phyloP scores from a whole-genome alignment of 2,113 vertebrate genomes.

The Zapornia atra region DNA sequence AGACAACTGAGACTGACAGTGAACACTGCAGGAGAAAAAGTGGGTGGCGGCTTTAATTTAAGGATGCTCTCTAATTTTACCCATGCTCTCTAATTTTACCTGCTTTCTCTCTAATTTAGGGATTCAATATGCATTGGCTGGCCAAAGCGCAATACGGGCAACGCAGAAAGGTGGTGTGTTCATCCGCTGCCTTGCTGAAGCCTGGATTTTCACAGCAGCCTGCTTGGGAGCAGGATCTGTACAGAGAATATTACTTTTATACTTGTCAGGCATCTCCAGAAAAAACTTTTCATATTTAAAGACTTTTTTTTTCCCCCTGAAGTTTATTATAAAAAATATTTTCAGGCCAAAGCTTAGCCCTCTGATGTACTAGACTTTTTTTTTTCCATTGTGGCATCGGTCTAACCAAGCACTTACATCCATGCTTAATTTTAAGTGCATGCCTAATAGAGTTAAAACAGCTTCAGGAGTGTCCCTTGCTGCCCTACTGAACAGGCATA shows the following conservation, averaged over 20 bases:
- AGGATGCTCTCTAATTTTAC: neutral
- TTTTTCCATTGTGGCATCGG: neutral
- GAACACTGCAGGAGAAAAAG: neutral
- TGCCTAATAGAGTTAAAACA: slow-evolving; percentile 10
- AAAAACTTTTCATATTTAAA: neutral
- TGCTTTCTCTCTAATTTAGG: neutral
- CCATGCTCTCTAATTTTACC: neutral
- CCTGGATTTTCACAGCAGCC: neutral
- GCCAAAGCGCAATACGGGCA: neutral
- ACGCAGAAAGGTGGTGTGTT: neutral
- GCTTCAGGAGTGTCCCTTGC: neutral
- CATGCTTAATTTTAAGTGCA: neutral
- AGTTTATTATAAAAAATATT: neutral
- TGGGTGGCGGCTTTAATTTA: neutral
- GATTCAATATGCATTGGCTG: neutral
- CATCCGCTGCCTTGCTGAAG: neutral
- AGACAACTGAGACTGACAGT: neutral
- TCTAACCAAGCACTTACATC: neutral
- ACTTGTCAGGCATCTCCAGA: neutral
- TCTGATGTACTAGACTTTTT: neutral
- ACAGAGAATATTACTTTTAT: neutral
- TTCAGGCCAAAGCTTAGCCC: neutral
- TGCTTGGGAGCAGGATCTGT: neutral
- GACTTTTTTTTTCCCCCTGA: neutral
- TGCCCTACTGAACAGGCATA: neutral